Base-by-base conservation (phyloP, 2,888 invertebrate genomes). In the Leptinotarsa juncta region DNA sequence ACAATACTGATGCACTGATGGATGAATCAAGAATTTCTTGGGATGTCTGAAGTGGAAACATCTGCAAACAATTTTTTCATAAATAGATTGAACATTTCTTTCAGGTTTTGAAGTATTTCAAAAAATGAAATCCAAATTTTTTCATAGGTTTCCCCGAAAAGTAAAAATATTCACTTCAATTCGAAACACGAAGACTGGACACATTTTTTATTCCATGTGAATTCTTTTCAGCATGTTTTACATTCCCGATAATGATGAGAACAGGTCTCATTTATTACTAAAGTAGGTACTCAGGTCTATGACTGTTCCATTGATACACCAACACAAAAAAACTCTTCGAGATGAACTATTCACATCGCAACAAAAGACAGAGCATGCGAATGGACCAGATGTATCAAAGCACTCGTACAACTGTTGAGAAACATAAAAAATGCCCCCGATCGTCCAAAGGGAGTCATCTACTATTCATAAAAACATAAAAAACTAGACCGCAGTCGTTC, bases 401-500 rank as follows among this genome's bases (percentile, higher is more conserved):
- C 78, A 82, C 85, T 86, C 81, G 76, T 81, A 78, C 86, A 85
- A 85, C 84, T 85, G 86, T 82, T 82, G 74, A 77, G 78, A 78
- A 83, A 82, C 76, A 79, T 79, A 82, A 85, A 85, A 84, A 84
- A 83, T 81, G 72, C 77, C 72, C 76, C 72, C 67, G 42, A 42
- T 75, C 73, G 74, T 78, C 78, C 70, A 79, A 80, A 81, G 82
- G 81, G 82, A 80, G 74, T 79, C 79, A 79, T 81, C 78, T 76
- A 78, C 79, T 81, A 82, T 84, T 84, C 82, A 83, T 83, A 81
- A 81, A 80, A 78, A 82, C 75, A 77, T 79, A 42, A 79, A 83
- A 83, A 83, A 82, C 74, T 82, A 71, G 78, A 76, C 75, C 78
- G 76, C 72, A 74, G 65, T 68, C 68, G 60, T 51, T 15, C 70